These are phyloP conservation scores for Sebastiscus albofasciatus DNA, from an alignment of 2,797 vertebrate species.

Conservation along the genomic window DNA sequence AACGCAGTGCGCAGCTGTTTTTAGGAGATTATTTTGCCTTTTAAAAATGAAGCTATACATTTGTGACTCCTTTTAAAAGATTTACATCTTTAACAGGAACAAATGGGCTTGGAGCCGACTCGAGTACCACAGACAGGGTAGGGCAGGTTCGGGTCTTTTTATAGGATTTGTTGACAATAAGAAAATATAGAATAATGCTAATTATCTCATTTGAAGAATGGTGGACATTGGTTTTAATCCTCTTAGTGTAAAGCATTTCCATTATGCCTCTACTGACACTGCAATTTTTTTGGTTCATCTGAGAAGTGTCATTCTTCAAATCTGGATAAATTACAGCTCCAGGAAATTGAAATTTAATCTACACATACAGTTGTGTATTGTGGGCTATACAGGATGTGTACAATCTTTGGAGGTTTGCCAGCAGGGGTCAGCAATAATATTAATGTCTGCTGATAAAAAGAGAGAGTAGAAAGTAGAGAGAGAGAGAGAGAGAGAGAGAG, in stretches of 20 bases:
- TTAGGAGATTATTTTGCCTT: background rate
- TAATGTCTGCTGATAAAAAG: constrained; percentile 1
- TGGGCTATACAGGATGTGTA: background rate
- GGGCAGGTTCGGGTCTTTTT: background rate
- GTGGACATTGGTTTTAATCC: background rate
- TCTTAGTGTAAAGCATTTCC: background rate
- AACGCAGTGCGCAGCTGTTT: background rate
- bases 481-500: background rate
- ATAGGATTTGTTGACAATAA: background rate
- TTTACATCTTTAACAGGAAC: background rate
- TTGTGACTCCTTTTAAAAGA: background rate
- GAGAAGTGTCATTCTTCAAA: background rate
- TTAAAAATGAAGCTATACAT: background rate
- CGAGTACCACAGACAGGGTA: background rate
- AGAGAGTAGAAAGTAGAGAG: background rate
- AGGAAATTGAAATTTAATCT: background rate
- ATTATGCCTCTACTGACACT: background rate
- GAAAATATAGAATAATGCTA: accelerated
- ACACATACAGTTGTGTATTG: background rate
- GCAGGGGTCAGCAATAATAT: constrained; percentile 33
- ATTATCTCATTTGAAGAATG: background rate
- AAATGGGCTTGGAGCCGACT: background rate
- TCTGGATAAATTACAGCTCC: background rate
- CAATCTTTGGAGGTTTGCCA: constrained; percentile 23
- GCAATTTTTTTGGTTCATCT: background rate